A percentile compares a stretch with the other conserved stretches of the same genome.
These are phyloP conservation scores for Tipula vernalis DNA, from an alignment of 2,888 invertebrate species.

Conservation along the genomic window DNA sequence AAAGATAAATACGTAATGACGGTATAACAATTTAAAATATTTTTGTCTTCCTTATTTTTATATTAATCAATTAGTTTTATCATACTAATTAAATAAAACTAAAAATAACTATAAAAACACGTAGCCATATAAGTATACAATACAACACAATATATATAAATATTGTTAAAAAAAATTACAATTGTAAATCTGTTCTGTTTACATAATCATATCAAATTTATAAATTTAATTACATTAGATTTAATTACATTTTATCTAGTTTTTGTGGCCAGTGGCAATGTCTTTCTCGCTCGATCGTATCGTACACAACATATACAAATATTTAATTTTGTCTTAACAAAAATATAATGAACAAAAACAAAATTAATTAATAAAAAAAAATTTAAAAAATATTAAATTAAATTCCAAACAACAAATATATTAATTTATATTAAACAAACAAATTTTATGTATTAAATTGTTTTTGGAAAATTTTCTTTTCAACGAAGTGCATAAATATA, in stretches of 20 bases:
- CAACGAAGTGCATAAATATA: neutral
- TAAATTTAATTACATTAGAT: neutral
- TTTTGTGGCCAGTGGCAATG: constrained; percentile 6
- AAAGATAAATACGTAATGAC: neutral
- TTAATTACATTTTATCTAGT: neutral
- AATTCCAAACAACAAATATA: neutral
- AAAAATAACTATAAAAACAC: neutral
- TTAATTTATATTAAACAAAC: neutral
- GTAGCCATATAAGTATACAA: constrained; percentile 1
- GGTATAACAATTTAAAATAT: neutral
- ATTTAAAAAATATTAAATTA: neutral
- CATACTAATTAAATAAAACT: neutral
- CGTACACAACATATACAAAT: neutral
- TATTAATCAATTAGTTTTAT: neutral
- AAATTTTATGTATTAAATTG: neutral
- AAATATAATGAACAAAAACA: neutral
- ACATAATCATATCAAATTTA: neutral
- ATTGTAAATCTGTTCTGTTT: neutral
- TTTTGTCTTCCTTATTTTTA: neutral
- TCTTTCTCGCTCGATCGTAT: neutral
- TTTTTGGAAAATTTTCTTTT: neutral
- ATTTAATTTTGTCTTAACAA: neutral
- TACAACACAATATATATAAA: neutral
- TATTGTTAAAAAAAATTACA: neutral
- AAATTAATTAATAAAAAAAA: neutral